phyloP scores from a whole-genome alignment of 2,888 invertebrate genomes.

The Andrena trimmerana region DNA sequence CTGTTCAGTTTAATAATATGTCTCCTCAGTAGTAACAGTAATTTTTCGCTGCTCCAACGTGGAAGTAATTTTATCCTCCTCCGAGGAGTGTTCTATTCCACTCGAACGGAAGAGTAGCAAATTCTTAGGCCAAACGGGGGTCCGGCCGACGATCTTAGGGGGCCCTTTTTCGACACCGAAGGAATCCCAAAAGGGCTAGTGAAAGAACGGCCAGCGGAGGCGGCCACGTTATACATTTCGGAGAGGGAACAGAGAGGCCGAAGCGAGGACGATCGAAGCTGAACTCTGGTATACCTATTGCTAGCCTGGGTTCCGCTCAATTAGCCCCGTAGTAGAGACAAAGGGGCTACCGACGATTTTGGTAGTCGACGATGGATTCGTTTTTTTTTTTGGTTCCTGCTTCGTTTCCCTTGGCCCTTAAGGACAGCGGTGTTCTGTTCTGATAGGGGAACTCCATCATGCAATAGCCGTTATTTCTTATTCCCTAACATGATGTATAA shows the following conservation, averaged over 20 bases:
- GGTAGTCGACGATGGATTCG: conserved; percentile 53
- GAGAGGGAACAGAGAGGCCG: conserved; percentile 21
- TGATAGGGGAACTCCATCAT: conserved; percentile 36
- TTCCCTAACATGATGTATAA: not conserved
- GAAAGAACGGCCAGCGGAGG: conserved; percentile 52
- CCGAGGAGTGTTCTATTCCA: not conserved
- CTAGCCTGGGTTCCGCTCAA: conserved; percentile 66
- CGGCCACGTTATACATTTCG: conserved; percentile 43
- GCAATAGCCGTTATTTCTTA: conserved; percentile 26
- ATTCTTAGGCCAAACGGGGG: conserved; percentile 32
- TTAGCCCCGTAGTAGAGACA: conserved; percentile 70
- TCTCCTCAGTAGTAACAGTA: too few relatives aligned
- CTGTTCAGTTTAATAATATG: too few relatives aligned
- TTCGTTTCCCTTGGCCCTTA: conserved; percentile 7
- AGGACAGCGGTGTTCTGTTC: conserved; percentile 26
- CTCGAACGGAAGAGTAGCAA: conserved; percentile 30
- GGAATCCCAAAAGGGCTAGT: conserved; percentile 71
- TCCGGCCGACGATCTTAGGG: conserved; percentile 21
- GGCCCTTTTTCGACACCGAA: conserved; percentile 45
- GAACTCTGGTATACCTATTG: conserved; percentile 60
- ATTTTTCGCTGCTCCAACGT: not conserved
- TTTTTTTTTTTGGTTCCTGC: conserved; percentile 31
- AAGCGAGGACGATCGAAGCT: conserved; percentile 30
- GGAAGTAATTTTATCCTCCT: conserved; percentile 24
- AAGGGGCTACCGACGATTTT: conserved; percentile 71